A percentile compares a stretch with the other conserved stretches of the same genome.
Evolutionary conservation across 2,888 invertebrate species (phyloP).

Genomic region (Cerastis rubricosa): DNA sequence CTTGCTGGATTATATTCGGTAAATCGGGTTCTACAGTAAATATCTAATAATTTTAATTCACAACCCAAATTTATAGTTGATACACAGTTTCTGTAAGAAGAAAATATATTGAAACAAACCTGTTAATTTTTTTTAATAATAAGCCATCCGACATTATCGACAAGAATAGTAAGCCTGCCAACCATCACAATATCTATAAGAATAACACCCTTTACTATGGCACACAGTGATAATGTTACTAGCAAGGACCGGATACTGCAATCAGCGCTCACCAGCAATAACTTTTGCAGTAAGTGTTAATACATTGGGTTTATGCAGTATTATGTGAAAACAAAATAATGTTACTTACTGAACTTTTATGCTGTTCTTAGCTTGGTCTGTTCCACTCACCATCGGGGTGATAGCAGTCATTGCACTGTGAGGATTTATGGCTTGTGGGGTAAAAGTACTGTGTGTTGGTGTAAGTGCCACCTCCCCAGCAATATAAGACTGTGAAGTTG

Average conservation of each 20-base stretch:
- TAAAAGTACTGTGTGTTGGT: constrained; percentile 83
- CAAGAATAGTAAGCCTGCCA: too few species aligned
- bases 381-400: constrained; percentile 89
- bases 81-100: constrained; percentile 93
- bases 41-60: constrained; percentile 93
- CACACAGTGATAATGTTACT: background rate
- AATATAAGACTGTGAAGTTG: constrained; percentile 70
- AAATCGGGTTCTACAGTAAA: constrained; percentile 95
- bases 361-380: constrained; percentile 91
- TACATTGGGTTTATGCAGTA: background rate
- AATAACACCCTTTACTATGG: background rate
- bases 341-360: constrained; percentile 91
- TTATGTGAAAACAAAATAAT: background rate
- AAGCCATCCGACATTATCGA: too few species aligned
- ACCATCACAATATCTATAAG: too few species aligned
- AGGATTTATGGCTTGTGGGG: constrained; percentile 87
- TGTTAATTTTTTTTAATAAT: background rate
- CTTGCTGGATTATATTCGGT: constrained; percentile 96
- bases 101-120: background rate
- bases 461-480: constrained; percentile 84
- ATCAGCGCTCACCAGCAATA: background rate
- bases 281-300: background rate
- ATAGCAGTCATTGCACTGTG: constrained; percentile 89
- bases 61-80: constrained; percentile 94
- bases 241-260: background rate